These are phyloP conservation scores for Botrylloides violaceus DNA, from an alignment of 23 tunicate genomes.

Conservation along the genomic window DNA sequence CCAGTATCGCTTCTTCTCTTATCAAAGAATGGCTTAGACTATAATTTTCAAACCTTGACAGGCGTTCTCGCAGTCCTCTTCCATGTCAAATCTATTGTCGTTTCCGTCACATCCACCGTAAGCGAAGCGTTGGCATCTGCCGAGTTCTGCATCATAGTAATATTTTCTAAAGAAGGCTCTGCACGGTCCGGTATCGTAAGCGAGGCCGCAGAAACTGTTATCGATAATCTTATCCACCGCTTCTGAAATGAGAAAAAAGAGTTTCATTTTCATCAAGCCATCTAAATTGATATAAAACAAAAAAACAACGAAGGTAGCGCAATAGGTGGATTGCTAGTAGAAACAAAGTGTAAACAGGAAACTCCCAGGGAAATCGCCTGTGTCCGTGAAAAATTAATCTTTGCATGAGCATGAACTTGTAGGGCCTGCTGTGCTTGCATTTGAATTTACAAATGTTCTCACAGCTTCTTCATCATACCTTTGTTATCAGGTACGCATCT, in stretches of 20 bases:
- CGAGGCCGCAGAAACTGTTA: conserved; percentile 24
- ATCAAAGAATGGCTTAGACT: no score
- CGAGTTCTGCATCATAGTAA: conserved; percentile 32
- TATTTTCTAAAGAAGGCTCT: conserved; percentile 49
- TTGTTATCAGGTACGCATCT: not conserved
- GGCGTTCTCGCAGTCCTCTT: conserved; percentile 36
- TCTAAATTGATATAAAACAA: not conserved
- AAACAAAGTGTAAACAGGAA: not conserved
- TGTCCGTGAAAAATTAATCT: no score
- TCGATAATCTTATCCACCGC: not conserved
- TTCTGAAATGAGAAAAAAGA: not conserved
- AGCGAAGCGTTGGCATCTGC: conserved; percentile 32
- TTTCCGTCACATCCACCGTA: conserved; percentile 88
- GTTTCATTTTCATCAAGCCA: no score
- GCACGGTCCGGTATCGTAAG: conserved; percentile 41
- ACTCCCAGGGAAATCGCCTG: no score
- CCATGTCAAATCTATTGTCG: conserved; percentile 39
- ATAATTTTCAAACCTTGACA: no score
- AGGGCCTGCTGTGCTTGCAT: no score
- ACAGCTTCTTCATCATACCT: conserved; percentile 14
- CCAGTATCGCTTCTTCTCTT: no score
- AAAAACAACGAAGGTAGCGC: not conserved
- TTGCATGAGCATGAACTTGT: no score
- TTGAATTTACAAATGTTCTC: no score
- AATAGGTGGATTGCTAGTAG: not conserved